Base-by-base conservation (phyloP, 37 sponge, comb jelly and placozoan genomes). In the Sycon ciliatum region DNA sequence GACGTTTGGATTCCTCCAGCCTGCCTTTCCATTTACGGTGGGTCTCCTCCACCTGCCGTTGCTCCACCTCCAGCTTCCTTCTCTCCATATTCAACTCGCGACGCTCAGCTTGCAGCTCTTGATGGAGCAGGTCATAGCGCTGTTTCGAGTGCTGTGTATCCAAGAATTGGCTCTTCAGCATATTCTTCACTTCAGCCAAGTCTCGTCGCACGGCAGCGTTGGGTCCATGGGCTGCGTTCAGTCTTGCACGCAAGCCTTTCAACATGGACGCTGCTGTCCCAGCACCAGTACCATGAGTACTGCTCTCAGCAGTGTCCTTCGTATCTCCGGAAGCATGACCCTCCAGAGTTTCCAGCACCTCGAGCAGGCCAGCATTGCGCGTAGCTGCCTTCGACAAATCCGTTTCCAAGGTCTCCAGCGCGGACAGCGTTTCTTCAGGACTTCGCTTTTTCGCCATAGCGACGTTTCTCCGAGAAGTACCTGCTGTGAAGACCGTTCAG, bases 211-310 rank as follows among this genome's bases (percentile, higher is more conserved):
- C 65, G 23, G 65, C 76, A 1, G 85, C 74, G 68, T 84, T 89
- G 31, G 89, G 89, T 7, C 82, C 77, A 66, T 89, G 89, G 2
- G 67, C 57, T 1, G 89, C 89, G 23, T 85, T 81, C 39, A 89
- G 58, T n/a, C 89, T 39, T 23, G 89, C 89, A 2, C 89, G 66
- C 33, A 89, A 65, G 55, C 81, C 81, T 13, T 81, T 32, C 76
- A 89, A 34, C n/a, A 89, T 20, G 11, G 84, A 38, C 5, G 54
- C 73, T 71, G n/a, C n/a, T n/a, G n/a, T n/a, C n/a, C n/a, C n/a
- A n/a, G n/a, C n/a, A n/a, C n/a, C n/a, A n/a, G n/a, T n/a, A n/a
- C n/a, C n/a, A n/a, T n/a, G n/a, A n/a, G n/a, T n/a, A n/a, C n/a
- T n/a, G n/a, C n/a, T n/a, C n/a, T n/a, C n/a, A n/a, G n/a, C n/a